Evolutionary conservation across 2,113 vertebrate species (phyloP).

Genomic region (Sigmodon hispidus): DNA sequence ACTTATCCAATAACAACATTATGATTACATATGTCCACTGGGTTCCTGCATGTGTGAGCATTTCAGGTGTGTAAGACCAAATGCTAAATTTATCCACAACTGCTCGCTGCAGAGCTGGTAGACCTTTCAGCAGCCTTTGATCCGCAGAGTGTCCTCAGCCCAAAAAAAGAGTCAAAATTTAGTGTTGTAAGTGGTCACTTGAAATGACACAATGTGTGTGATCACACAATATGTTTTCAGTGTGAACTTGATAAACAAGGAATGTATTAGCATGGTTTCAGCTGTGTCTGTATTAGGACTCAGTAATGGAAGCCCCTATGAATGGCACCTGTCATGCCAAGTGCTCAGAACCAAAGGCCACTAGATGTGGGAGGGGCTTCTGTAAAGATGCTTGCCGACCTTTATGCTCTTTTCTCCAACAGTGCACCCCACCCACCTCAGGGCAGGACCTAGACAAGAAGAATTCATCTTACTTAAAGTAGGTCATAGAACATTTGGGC

Average conservation of each 20-base stretch:
- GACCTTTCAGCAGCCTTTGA: background rate
- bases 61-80: background rate
- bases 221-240: background rate
- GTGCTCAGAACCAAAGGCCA: background rate
- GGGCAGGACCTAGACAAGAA: background rate
- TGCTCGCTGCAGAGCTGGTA: background rate
- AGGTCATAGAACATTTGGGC: background rate
- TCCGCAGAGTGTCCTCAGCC: background rate
- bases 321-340: too few relatives aligned
- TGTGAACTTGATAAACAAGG: background rate
- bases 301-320: background rate
- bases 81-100: background rate
- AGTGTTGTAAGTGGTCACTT: conserved; percentile 19
- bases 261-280: background rate
- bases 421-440: too few relatives aligned
- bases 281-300: background rate
- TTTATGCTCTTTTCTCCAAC: background rate
- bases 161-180: conserved; percentile 2
- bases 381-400: background rate
- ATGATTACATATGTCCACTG: background rate
- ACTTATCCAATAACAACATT: background rate
- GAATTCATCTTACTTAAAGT: background rate
- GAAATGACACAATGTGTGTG: background rate
- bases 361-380: background rate
- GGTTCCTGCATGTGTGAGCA: background rate